Evolutionary conservation across 2,113 vertebrate genomes (phyloP), one percentile per base, ranked within the genome.

Genomic region (Heliornis fulica): DNA sequence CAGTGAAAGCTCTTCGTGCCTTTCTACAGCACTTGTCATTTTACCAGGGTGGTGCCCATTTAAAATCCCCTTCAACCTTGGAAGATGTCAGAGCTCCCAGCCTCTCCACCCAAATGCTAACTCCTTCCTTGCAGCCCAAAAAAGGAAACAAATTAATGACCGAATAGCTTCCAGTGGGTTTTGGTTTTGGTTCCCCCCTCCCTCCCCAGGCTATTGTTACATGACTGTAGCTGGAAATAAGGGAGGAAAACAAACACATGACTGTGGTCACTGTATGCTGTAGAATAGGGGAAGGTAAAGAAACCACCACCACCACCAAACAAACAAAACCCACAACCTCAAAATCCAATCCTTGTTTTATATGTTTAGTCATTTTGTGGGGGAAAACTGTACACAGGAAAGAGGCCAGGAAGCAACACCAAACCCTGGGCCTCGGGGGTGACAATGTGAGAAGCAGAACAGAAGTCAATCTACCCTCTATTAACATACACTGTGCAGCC

Each of bases 201-300:
- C n/a, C n/a, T n/a, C n/a, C 65, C 29, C 60, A 97, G 57, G n/a
- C 94, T 92, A 95, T 97, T 96, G 96, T 97, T 95, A 82, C 91
- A 53, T 81, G 93, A 75, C 91, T 92, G 83, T 83, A 71, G 94
- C 94, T 97, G 94, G 93, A 96, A 94, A 41, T 40, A 89, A 81
- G 56, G 53, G 46, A 93, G n/a, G 26, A 82, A 92, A 95, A 68
- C 68, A 93, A 97, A 92, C 64, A 59, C 91, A 94, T 92, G 65
- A 95, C 89, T 96, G 94, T 78, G 94, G 95, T 95, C 54, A 83
- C 71, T 50, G 29, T 74, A 76, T 90, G 71, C 45, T 69, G 51
- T 70, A 75, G 76, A 94, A 91, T 10, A 64, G 53, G 59, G 22
- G 77, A 70, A 82, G 19, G 7, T 6, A 76, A 60, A 76, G 50